phyloP scores from a whole-genome alignment of 2,888 invertebrate genomes.

The Amaurobius ferox region DNA sequence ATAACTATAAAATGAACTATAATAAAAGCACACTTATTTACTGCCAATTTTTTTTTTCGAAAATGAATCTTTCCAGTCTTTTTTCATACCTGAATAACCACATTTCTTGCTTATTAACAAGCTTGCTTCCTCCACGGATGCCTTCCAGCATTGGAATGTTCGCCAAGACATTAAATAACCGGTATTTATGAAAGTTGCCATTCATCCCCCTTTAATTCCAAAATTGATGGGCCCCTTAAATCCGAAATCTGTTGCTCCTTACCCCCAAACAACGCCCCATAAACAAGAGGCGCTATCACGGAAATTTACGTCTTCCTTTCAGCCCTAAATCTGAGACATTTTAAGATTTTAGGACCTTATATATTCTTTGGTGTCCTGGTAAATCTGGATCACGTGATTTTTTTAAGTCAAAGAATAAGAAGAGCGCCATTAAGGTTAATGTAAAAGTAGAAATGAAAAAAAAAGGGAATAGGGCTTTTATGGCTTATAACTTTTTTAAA shows the following conservation, averaged over 20 bases:
- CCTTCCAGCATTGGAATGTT: background rate
- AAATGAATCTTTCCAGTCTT: background rate
- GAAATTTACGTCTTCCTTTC: slow-evolving; percentile 45
- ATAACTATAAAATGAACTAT: no score
- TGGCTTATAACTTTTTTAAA: slow-evolving; percentile 17
- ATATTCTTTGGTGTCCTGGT: background rate
- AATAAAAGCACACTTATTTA: no score
- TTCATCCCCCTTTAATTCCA: slow-evolving; percentile 59
- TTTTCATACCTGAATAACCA: slow-evolving; percentile 12
- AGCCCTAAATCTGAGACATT: slow-evolving; percentile 30
- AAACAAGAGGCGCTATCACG: slow-evolving; percentile 34
- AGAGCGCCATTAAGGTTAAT: slow-evolving; percentile 13
- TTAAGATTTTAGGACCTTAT: slow-evolving; percentile 37
- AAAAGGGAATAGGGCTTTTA: slow-evolving; percentile 6
- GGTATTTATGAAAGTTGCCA: slow-evolving; percentile 57
- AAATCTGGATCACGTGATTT: slow-evolving; percentile 7
- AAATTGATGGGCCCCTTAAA: slow-evolving; percentile 61
- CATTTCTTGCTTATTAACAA: background rate
- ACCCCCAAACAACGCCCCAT: slow-evolving; percentile 25
- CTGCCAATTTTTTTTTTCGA: background rate
- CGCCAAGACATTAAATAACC: slow-evolving; percentile 42
- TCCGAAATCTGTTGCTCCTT: slow-evolving; percentile 56
- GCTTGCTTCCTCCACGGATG: background rate
- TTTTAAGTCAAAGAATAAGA: background rate
- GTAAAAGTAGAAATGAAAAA: background rate